Evolutionary conservation across 2,888 invertebrate genomes (phyloP).

Genomic region (Agrypnus murinus): DNA sequence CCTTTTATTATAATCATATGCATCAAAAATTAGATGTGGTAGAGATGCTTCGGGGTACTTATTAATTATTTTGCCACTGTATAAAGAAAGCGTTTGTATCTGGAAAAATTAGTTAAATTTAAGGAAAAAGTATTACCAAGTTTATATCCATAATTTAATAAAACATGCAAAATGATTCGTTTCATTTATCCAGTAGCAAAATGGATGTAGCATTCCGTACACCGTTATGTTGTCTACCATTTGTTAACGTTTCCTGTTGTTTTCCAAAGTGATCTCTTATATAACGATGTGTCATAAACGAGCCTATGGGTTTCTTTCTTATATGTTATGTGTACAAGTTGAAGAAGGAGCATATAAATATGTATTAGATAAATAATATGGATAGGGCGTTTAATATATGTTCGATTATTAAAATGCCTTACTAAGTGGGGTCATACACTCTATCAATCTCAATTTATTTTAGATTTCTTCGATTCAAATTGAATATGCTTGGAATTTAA

Average conservation of each 20-base stretch:
- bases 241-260: slow-evolving; percentile 29
- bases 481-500: slow-evolving; percentile 25
- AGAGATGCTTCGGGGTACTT: background rate
- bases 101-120: too few species aligned
- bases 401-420: slow-evolving; percentile 30
- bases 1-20: slow-evolving; percentile 11
- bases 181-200: slow-evolving; percentile 22
- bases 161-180: background rate
- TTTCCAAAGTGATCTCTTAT: slow-evolving; percentile 9
- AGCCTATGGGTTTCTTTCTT: slow-evolving; percentile 12
- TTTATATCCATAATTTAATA: too few species aligned
- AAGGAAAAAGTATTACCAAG: too few species aligned
- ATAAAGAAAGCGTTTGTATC: too few species aligned
- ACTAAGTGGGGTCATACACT: slow-evolving; percentile 28
- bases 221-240: slow-evolving; percentile 22
- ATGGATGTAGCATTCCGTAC: slow-evolving; percentile 17
- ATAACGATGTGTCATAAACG: slow-evolving; percentile 19
- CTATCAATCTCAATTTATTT: slow-evolving; percentile 28
- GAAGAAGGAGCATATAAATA: slow-evolving; percentile 25
- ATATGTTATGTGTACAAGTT: background rate
- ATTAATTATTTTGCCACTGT: background rate
- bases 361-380: slow-evolving; percentile 29
- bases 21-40: slow-evolving; percentile 2
- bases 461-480: slow-evolving; percentile 9
- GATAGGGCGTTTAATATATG: slow-evolving; percentile 27